Base-by-base conservation (phyloP, 2,888 invertebrate species). In the Belgica antarctica region DNA sequence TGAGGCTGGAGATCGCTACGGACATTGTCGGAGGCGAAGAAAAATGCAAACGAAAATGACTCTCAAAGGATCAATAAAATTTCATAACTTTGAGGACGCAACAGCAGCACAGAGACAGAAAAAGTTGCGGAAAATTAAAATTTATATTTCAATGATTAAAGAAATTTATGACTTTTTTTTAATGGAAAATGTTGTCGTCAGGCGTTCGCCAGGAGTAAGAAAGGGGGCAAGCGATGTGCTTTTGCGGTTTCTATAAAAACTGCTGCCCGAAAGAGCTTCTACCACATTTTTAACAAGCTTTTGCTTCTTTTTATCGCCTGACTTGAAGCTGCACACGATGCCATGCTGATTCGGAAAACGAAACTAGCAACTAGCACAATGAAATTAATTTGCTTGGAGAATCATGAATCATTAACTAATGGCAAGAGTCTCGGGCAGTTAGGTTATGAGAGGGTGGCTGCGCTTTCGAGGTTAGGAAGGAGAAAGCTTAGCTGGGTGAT, bases 1-100 rank as follows among this genome's bases (percentile, higher is more conserved):
- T 59, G 59, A 59, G 3, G 12, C 10, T 59, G 10, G 59, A 59
- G 59, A 59, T 25, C 25, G 15, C 17, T 46, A 12, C 5, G 34
- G 34, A 31, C 34, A 22, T 52, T 22, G 52, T 52, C 22, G 15
- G 36, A 62, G n/a, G 12, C 19, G 34, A 34, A 7, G 62, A 41
- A 47, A 65, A 65, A 68, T 34, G 12, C 19, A 22, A 34, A 7
- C 31, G 46, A 47, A 65, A 65, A 68, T 34, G 68, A 31, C 68
- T 57, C 68, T 46, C 68, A 10, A 22, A 57, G 68, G 68, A 68
- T 68, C 68, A 68, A 68, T 68, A 68, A 68, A 52, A 47, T 68
- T 68, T 68, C 68, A 68, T 68, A 68, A 57, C 47, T 31, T 17
- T 7, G n/a, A 24, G 25, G 41, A 22, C 47, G 66, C 19, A 17